Evolutionary conservation across 1,140 invertebrate genomes (phyloP).

Genomic region (Gryon sp.): DNA sequence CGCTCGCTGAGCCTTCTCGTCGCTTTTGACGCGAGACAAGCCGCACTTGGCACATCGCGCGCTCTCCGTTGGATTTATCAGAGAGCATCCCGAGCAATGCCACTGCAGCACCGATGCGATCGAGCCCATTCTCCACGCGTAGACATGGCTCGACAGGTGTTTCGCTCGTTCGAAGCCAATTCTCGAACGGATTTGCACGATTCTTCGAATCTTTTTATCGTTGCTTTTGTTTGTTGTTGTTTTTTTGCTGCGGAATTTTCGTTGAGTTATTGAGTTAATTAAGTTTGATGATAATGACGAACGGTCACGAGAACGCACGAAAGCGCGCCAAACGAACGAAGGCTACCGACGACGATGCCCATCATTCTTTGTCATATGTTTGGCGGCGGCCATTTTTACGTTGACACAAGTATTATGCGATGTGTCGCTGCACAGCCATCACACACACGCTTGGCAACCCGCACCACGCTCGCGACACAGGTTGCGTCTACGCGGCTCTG

Average conservation of each 20-base stretch:
- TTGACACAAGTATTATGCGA: background rate
- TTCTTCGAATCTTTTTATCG: too few relatives aligned
- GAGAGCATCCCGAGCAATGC: slow-evolving; percentile 90
- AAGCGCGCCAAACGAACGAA: slow-evolving; percentile 21
- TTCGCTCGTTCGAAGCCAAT: slow-evolving; percentile 54
- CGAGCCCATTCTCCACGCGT: slow-evolving; percentile 86
- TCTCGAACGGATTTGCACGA: slow-evolving; percentile 20
- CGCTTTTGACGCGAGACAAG: slow-evolving; percentile 75
- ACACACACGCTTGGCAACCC: slow-evolving; percentile 24
- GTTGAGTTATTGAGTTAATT: too few relatives aligned
- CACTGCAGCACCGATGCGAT: slow-evolving; percentile 94
- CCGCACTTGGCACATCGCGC: slow-evolving; percentile 90
- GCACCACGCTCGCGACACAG: background rate
- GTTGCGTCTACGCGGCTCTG: slow-evolving; percentile 8
- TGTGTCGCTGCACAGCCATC: background rate
- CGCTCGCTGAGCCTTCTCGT: slow-evolving; percentile 64
- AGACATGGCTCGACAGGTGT: slow-evolving; percentile 73
- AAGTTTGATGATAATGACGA: too few relatives aligned
- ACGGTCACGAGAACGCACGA: slow-evolving; percentile 2
- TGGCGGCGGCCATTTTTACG: slow-evolving; percentile 72
- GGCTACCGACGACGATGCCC: slow-evolving; percentile 63
- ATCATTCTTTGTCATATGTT: slow-evolving; percentile 79
- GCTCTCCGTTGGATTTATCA: slow-evolving; percentile 91
- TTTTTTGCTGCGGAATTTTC: too few relatives aligned
- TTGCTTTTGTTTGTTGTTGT: slow-evolving; percentile 5